Percentiles rank a stretch among this genome's conserved stretches.
Evolutionary conservation across 1,140 invertebrate genomes (phyloP).

Genomic region (Zaprionus africanus): DNA sequence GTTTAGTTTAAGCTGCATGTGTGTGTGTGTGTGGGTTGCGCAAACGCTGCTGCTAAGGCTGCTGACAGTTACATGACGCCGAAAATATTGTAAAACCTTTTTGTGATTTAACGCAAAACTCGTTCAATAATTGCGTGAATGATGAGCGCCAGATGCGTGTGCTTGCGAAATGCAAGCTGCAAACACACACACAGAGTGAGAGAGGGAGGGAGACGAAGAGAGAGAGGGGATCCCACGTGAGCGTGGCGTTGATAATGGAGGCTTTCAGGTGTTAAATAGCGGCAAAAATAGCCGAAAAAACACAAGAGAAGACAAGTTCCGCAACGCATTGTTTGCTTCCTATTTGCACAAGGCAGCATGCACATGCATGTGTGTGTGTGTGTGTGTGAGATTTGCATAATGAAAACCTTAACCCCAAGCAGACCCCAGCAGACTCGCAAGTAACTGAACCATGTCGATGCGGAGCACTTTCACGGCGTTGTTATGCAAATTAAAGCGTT

Average conservation of each 20-base stretch:
- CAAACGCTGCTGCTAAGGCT: constrained; percentile 43
- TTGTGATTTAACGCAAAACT: constrained; percentile 75
- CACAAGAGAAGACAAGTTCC: constrained; percentile 51
- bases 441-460: constrained; percentile 72
- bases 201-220: not conserved
- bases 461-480: constrained; percentile 71
- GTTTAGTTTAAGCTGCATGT: constrained; percentile 36
- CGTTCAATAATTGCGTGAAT: constrained; percentile 72
- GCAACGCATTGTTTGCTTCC: constrained; percentile 72
- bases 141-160: constrained; percentile 50
- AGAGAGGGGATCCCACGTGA: not conserved
- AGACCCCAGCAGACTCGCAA: constrained; percentile 19
- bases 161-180: constrained; percentile 73
- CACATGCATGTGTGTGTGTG: constrained; percentile 3
- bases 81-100: constrained; percentile 64
- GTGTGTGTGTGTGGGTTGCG: constrained; percentile 47
- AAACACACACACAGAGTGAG: not conserved
- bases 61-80: constrained; percentile 75
- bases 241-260: constrained; percentile 23
- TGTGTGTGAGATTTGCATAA: constrained; percentile 68
- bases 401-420: constrained; percentile 80
- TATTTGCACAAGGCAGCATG: constrained; percentile 58
- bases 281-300: constrained; percentile 17
- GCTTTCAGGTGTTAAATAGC: constrained; percentile 76
- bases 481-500: constrained; percentile 77